Conservation (phyloP, 2,113 vertebrate genomes). For the Macrotus californicus region DNA sequence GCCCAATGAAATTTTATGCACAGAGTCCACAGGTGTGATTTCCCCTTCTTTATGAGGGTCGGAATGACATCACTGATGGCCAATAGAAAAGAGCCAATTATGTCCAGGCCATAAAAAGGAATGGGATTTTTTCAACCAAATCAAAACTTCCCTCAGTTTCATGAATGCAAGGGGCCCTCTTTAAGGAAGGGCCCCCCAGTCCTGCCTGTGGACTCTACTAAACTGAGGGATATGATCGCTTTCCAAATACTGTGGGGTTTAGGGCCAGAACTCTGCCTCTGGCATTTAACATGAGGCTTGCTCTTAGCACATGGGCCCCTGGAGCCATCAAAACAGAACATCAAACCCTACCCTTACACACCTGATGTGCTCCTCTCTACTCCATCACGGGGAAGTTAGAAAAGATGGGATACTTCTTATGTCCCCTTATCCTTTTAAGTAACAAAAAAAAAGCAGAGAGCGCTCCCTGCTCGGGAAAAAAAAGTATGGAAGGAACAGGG, state of each 20-base stretch:
- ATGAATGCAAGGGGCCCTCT: conserved; percentile 59
- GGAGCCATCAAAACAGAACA: background rate
- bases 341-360: background rate
- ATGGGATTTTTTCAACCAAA: conserved; percentile 64
- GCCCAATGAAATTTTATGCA: conserved; percentile 78
- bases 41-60: conserved; percentile 75
- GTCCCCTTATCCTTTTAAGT: conserved; percentile 14
- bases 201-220: conserved; percentile 52
- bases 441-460: background rate
- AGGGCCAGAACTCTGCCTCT: background rate
- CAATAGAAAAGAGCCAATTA: conserved; percentile 59
- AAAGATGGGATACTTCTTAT: background rate
- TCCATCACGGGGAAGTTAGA: background rate
- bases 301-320: conserved; percentile 4
- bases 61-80: conserved; percentile 55
- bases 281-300: background rate
- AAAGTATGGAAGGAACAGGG: background rate
- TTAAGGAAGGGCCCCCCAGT: conserved; percentile 49
- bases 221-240: conserved; percentile 1
- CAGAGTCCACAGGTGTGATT: conserved; percentile 75
- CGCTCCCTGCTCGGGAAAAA: background rate
- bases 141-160: conserved; percentile 72
- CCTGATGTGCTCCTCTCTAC: background rate
- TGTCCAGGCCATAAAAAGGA: conserved; percentile 65
- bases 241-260: conserved; percentile 25